These are phyloP conservation scores for Drosophila tristis DNA, from an alignment of 1,140 invertebrate species.

Conservation along the genomic window DNA sequence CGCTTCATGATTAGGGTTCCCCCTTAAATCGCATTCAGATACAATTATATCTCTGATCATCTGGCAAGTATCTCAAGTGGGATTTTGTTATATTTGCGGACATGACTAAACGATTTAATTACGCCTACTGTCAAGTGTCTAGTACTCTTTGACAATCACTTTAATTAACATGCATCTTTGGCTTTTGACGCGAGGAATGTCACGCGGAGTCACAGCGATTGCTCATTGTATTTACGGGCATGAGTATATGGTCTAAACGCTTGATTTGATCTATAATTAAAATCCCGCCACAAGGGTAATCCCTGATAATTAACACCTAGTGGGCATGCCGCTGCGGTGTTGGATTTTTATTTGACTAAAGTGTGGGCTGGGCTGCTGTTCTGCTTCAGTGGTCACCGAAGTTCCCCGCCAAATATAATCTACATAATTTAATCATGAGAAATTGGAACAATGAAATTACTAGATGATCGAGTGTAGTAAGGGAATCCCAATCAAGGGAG, in stretches of 20 bases:
- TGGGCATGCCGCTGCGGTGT: slow-evolving; percentile 16
- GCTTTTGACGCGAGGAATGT: slow-evolving; percentile 15
- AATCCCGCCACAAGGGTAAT: slow-evolving; percentile 31
- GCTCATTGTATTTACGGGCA: slow-evolving; percentile 3
- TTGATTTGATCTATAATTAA: slow-evolving; percentile 19
- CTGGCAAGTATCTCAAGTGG: slow-evolving; percentile 15
- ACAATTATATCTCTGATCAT: slow-evolving; percentile 23
- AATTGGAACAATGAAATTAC: slow-evolving; percentile 22
- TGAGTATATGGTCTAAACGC: background rate
- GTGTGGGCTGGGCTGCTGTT: slow-evolving; percentile 12
- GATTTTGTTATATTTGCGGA: slow-evolving; percentile 26
- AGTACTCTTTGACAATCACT: slow-evolving; percentile 34
- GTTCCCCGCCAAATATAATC: slow-evolving; percentile 6
- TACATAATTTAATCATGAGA: slow-evolving; percentile 34
- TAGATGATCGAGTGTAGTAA: background rate
- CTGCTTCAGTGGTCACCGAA: slow-evolving; percentile 20
- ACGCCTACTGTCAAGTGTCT: slow-evolving; percentile 24
- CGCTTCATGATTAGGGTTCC: slow-evolving; percentile 19
- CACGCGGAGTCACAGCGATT: slow-evolving; percentile 28
- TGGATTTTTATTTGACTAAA: slow-evolving; percentile 4
- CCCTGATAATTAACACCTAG: slow-evolving; percentile 9
- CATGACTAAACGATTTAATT: slow-evolving; percentile 43
- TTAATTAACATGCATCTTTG: slow-evolving; percentile 56
- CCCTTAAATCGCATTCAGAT: background rate
- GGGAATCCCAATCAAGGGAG: background rate